These are phyloP conservation scores for Tinea pellionella DNA, from an alignment of 2,888 invertebrate genomes.

Conservation along the genomic window DNA sequence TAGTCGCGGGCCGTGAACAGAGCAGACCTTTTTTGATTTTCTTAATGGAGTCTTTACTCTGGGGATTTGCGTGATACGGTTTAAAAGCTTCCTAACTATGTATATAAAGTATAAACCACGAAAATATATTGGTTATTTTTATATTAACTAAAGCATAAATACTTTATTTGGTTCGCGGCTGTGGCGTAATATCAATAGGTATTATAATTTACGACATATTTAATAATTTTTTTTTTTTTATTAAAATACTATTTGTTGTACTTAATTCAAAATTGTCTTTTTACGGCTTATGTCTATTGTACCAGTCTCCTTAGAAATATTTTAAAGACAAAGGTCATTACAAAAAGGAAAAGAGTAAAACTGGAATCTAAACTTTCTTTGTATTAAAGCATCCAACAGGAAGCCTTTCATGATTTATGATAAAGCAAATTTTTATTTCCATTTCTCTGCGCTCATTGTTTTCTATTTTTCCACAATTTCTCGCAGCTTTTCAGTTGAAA, in stretches of 20 bases:
- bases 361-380: conserved; percentile 49
- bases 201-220: too few species aligned
- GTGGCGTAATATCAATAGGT: too few species aligned
- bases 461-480: conserved; percentile 59
- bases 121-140: conserved; percentile 23
- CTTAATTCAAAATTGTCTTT: too few species aligned
- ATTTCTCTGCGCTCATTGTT: conserved; percentile 57
- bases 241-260: too few species aligned
- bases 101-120: background rate
- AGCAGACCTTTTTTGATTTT: conserved; percentile 68
- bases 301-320: too few species aligned
- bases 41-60: conserved; percentile 68
- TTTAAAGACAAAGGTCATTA: conserved; percentile 3
- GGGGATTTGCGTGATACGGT: conserved; percentile 61
- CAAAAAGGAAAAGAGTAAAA: background rate
- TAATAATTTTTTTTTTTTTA: too few species aligned
- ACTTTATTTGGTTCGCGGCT: too few species aligned
- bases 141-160: conserved; percentile 15
- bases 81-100: conserved; percentile 37
- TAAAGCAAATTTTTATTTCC: conserved; percentile 65
- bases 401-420: conserved; percentile 65
- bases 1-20: conserved; percentile 61
- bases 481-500: conserved; percentile 51
- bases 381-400: conserved; percentile 55
- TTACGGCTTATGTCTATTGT: too few species aligned